Base-by-base conservation (phyloP, 1,140 invertebrate species). In the Neodiprion fabricii region DNA sequence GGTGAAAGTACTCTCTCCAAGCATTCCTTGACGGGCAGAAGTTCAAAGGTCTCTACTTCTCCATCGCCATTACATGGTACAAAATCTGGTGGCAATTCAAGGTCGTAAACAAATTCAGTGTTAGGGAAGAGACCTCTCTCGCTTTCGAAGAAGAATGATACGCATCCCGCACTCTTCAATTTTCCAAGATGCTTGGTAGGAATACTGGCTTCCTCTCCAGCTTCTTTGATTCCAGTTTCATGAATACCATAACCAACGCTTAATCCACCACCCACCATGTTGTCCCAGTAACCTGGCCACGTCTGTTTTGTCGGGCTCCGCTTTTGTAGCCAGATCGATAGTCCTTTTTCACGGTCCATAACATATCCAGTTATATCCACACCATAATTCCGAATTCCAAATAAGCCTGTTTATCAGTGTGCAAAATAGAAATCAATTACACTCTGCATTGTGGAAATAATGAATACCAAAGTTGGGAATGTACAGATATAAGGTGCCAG, bases 311-410 rank as follows among this genome's bases (percentile, higher is more conserved):
- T 96, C 71, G 93, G 90, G 75, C 96, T 95, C 80, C 97, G 90
- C 82, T 95, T 95, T 84, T 97, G 97, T 77, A 98, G 89, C 97
- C 97, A 99, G 85, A 99, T 93, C 86, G 95, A 96, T 66, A 97
- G 85, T 9, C 96, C 95, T 86, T 94, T 94, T 67, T 93, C 92
- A 14, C 94, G 94, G 88, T 96, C 93, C 81, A 92, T 92, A 11
- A 96, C 93, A 87, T 96, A 99, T 11, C 97, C 97, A 88, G 97
- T 98, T 72, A 99, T 96, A 84, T 97, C 96, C 47, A 97, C 95
- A 68, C 97, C 97, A 89, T 97, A 98, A 84, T 96, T 96, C 77
- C 95, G 92, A 79, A 97, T 94, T 65, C 97, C 97, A 91, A 99
- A 97, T 72, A 98, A 88, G 87, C 92, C 92, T 93, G 76, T 48